phyloP scores from a whole-genome alignment of 2,888 invertebrate species.

The Iselma pallidipennis region DNA sequence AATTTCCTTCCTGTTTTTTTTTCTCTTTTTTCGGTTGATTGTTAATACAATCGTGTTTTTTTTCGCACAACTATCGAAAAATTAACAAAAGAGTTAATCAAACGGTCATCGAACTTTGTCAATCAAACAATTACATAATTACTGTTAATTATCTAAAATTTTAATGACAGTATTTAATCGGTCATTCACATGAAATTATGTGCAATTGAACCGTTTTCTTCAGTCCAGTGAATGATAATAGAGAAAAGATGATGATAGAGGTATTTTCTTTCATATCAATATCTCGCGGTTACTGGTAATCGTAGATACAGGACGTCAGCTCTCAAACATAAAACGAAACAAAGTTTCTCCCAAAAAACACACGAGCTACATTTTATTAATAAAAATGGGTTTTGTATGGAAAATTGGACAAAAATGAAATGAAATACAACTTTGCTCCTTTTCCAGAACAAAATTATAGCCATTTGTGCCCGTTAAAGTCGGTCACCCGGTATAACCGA shows the following conservation, averaged over 20 bases:
- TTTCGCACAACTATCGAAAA: constrained; percentile 2
- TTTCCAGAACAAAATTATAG: no score
- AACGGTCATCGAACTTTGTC: constrained; percentile 18
- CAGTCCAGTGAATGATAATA: no score
- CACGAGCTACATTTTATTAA: no score
- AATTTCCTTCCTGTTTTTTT: neutral
- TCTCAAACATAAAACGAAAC: no score
- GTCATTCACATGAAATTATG: constrained; percentile 22
- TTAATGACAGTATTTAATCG: constrained; percentile 17
- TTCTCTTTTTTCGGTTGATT: neutral
- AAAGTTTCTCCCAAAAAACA: no score
- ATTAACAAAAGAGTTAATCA: neutral
- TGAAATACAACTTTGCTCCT: no score
- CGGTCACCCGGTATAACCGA: no score
- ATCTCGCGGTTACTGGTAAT: neutral
- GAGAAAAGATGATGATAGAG: neutral
- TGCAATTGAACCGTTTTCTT: no score
- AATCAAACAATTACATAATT: constrained; percentile 23
- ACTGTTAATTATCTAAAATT: constrained; percentile 9
- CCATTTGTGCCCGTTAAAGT: no score
- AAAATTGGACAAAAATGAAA: no score
- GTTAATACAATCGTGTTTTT: neutral
- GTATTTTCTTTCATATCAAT: neutral
- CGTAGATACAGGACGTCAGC: no score
- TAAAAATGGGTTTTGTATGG: no score